These are phyloP conservation scores for Perognathus longimembris DNA, from an alignment of 2,113 vertebrate genomes.

Conservation along the genomic window DNA sequence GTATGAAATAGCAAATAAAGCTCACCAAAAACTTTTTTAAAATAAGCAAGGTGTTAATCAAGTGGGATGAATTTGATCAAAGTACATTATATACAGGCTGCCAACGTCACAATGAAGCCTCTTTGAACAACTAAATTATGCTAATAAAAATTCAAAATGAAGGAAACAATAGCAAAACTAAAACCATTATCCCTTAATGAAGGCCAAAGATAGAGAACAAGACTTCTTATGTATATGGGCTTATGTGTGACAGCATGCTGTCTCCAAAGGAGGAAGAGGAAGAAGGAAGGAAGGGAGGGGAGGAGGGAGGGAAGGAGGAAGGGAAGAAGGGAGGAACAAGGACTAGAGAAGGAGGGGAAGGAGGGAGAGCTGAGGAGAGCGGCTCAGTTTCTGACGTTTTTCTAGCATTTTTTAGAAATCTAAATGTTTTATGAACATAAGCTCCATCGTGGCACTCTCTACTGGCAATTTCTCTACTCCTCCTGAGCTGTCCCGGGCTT, in stretches of 20 bases:
- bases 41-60: too few species aligned
- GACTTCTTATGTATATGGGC: not conserved
- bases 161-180: too few species aligned
- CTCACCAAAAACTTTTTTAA: too few species aligned
- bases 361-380: not conserved
- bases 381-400: not conserved
- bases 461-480: not conserved
- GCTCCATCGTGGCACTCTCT: not conserved
- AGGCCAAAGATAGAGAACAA: not conserved
- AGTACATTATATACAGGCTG: too few species aligned
- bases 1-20: too few species aligned
- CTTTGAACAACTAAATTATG: too few species aligned
- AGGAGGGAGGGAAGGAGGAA: too few species aligned
- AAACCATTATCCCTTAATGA: too few species aligned
- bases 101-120: too few species aligned
- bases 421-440: not conserved
- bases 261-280: not conserved
- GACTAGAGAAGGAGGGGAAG: not conserved
- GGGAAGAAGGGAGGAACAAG: too few species aligned
- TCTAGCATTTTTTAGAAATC: not conserved
- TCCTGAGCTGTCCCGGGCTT: not conserved
- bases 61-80: too few species aligned
- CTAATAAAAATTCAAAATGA: too few species aligned
- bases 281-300: not conserved
- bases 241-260: accelerated